These are phyloP conservation scores for Tenualosa thibaudeaui DNA, from an alignment of 2,797 vertebrate species.

Conservation along the genomic window DNA sequence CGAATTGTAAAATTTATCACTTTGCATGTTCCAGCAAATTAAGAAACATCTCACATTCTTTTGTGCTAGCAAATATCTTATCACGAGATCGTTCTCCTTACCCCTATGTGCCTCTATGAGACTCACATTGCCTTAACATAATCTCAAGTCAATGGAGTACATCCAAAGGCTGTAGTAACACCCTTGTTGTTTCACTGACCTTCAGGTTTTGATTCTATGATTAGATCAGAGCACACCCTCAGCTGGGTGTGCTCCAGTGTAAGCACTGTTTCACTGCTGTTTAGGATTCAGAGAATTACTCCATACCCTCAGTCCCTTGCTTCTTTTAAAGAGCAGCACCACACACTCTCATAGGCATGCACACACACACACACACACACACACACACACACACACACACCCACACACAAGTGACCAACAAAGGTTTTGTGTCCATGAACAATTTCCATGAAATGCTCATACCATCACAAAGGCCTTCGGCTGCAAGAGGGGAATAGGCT, in stretches of 20 bases:
- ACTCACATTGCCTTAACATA: not conserved
- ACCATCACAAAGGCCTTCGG: not conserved
- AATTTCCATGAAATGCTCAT: not conserved
- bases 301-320: not conserved
- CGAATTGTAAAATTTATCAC: too few species aligned
- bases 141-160: not conserved
- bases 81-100: not conserved
- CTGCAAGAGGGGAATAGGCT: not conserved
- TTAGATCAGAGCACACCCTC: not conserved
- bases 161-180: not conserved
- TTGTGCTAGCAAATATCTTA: not conserved
- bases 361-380: conserved; percentile 1
- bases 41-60: not conserved
- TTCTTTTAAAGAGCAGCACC: not conserved
- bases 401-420: not conserved
- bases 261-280: not conserved
- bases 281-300: not conserved
- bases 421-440: not conserved
- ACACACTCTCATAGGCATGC: not conserved
- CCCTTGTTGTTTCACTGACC: not conserved
- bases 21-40: not conserved
- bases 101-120: not conserved
- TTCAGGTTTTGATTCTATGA: conserved; percentile 14
- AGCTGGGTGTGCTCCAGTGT: not conserved
- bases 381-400: not conserved